Evolutionary conservation across 2,797 vertebrate genomes (phyloP), one percentile per base, ranked within the genome.

Genomic region (Taeniopygia guttata): DNA sequence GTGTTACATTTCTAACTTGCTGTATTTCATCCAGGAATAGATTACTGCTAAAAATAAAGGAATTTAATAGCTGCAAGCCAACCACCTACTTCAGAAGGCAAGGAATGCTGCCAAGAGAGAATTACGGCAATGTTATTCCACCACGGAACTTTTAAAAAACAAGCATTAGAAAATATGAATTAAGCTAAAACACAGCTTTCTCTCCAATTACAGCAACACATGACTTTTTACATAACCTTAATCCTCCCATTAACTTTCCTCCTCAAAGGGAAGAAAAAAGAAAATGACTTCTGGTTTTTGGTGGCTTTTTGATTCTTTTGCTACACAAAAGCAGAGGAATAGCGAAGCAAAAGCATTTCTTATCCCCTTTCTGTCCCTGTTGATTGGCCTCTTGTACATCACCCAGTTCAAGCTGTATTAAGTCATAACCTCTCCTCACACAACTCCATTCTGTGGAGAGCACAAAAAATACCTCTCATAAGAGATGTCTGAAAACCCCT

Each of bases 11-110:
- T 49, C 19, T 63, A 84, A 74, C 21, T 78, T 36, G 26, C 75
- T 63, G 32, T 70, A n/a, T 90, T 87, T 87, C 58, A 56, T 67
- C 78, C 59, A 63, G 58, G 69, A 91, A 77, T 69, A 87, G 84
- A 84, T 83, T 80, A 84, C 32, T 80, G 75, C 66, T 86, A 85
- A 84, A 95, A 94, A 91, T 91, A 84, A 78, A 84, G 34, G 81
- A 87, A 90, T 79, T 72, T 68, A 91, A 87, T 52, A 95, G 76
- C 84, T 90, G 76, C 64, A 94, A 84, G 77, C 83, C 80, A 94
- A 80, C 48, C 68, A 82, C 74, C 89, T 94, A 78, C 68, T 91
- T 75, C 80, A 94, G 77, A 94, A 87, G 26, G 36, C 58, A 72
- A 83, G 58, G 49, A 83, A 81, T 30, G 63, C 55, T 87, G 87